Percentiles rank a stretch among this genome's conserved stretches.
Evolutionary conservation across 2,113 vertebrate species (phyloP).

Genomic region (Callopanchax toddi): DNA sequence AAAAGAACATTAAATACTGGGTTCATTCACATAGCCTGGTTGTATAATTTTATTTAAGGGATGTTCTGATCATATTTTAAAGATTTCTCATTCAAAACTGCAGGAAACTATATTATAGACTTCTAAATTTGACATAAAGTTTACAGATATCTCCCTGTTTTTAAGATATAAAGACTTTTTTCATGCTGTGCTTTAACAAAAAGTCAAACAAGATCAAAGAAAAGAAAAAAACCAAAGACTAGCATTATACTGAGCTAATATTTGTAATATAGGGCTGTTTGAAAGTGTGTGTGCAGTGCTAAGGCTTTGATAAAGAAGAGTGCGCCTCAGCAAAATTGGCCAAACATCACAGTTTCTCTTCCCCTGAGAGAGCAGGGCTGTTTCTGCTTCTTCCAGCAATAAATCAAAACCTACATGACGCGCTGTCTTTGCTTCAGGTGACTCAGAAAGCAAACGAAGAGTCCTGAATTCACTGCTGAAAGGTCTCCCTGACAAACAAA

Average conservation of each 20-base stretch:
- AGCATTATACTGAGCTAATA: constrained; percentile 17
- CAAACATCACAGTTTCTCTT: constrained; percentile 65
- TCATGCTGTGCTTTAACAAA: no score
- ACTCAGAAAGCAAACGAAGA: constrained; percentile 12
- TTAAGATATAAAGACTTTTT: no score
- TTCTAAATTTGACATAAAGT: not conserved
- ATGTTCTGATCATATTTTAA: not conserved
- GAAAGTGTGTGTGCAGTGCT: constrained; percentile 37
- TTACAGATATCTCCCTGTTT: no score
- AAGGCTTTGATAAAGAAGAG: constrained; percentile 59
- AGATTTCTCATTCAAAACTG: not conserved
- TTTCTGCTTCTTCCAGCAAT: constrained; percentile 75
- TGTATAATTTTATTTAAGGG: no score
- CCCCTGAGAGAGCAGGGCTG: constrained; percentile 59
- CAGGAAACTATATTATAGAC: not conserved
- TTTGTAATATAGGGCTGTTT: constrained; percentile 11
- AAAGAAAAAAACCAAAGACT: not conserved
- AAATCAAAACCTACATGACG: constrained; percentile 75
- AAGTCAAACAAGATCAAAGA: no score
- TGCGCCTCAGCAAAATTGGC: constrained; percentile 61
- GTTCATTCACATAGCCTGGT: no score
- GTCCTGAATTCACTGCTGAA: constrained; percentile 17
- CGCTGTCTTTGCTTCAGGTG: constrained; percentile 47
- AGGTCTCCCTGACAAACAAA: not conserved
- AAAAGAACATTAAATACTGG: not conserved